Evolutionary conservation across 2,888 invertebrate genomes (phyloP).

Genomic region (Cylindroiulus punctatus): DNA sequence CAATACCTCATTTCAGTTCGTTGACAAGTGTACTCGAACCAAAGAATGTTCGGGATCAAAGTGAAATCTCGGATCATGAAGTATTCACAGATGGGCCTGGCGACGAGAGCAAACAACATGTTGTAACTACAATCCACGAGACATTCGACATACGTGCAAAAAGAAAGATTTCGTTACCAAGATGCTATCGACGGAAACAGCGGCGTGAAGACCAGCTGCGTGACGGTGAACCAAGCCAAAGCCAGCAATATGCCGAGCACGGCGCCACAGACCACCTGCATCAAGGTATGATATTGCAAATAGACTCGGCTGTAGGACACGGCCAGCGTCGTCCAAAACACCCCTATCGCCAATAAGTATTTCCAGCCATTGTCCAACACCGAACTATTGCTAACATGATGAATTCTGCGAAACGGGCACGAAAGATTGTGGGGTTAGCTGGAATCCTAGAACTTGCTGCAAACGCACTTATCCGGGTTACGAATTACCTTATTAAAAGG

Average conservation of each 20-base stretch:
- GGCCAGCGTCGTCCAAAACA: conserved; percentile 61
- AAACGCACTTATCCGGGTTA: too few species aligned
- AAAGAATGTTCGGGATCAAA: conserved; percentile 88
- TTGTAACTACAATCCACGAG: background rate
- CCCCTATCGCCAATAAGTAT: conserved; percentile 62
- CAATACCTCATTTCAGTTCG: conserved; percentile 76
- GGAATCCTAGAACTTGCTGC: too few species aligned
- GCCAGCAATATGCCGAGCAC: conserved; percentile 79
- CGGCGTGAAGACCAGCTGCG: conserved; percentile 83
- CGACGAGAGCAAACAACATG: conserved; percentile 61
- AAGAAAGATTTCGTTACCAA: conserved; percentile 73
- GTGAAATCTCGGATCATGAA: conserved; percentile 88
- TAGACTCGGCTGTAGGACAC: conserved; percentile 73
- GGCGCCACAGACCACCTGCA: conserved; percentile 83
- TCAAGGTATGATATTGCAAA: conserved; percentile 83
- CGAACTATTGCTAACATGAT: conserved; percentile 83
- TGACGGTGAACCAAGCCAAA: conserved; percentile 82
- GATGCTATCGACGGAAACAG: conserved; percentile 85
- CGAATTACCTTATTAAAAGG: conserved; percentile 80
- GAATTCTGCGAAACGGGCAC: conserved; percentile 72
- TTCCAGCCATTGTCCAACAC: conserved; percentile 79
- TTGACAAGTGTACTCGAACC: conserved; percentile 92
- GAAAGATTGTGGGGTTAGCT: conserved; percentile 49
- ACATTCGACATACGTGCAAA: background rate
- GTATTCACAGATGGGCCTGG: conserved; percentile 85